A percentile compares a stretch with the other conserved stretches of the same genome.
These are phyloP conservation scores for Scartelaos histophorus DNA, from an alignment of 2,113 vertebrate genomes.

Conservation along the genomic window DNA sequence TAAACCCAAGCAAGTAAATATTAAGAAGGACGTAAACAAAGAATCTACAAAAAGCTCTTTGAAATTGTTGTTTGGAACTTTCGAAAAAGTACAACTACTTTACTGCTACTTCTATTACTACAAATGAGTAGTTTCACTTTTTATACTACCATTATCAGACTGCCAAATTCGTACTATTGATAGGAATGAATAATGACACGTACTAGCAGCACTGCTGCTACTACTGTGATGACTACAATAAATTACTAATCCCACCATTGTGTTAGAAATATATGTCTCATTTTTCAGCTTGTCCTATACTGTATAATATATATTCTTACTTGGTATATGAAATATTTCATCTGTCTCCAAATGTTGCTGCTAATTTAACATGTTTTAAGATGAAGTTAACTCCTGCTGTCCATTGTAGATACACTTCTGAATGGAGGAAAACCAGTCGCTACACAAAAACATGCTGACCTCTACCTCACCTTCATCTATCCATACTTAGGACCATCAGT, in stretches of 20 bases:
- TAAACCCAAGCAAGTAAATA: conserved; percentile 51
- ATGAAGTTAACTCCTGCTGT: conserved; percentile 25
- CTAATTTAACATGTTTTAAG: conserved; percentile 4
- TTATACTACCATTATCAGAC: too few species aligned
- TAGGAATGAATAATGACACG: too few species aligned
- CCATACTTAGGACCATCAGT: conserved; percentile 40
- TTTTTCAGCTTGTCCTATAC: too few species aligned
- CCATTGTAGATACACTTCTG: conserved; percentile 27
- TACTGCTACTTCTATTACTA: background rate
- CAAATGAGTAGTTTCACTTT: background rate
- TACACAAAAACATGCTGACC: conserved; percentile 32
- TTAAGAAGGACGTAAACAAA: conserved; percentile 22
- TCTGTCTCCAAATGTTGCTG: conserved; percentile 4
- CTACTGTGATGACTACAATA: too few species aligned
- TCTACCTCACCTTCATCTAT: conserved; percentile 48
- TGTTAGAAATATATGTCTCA: too few species aligned
- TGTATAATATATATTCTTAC: background rate
- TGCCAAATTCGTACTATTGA: too few species aligned
- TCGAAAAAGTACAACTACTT: conserved; percentile 16
- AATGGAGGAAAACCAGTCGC: conserved; percentile 50
- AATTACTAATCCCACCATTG: too few species aligned
- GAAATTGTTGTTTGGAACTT: conserved; percentile 17
- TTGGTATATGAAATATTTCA: conserved; percentile 14
- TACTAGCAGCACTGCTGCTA: too few species aligned
- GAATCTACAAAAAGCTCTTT: conserved; percentile 5